Conservation (phyloP, 2,888 invertebrate genomes). For the Tiliacea citrago region DNA sequence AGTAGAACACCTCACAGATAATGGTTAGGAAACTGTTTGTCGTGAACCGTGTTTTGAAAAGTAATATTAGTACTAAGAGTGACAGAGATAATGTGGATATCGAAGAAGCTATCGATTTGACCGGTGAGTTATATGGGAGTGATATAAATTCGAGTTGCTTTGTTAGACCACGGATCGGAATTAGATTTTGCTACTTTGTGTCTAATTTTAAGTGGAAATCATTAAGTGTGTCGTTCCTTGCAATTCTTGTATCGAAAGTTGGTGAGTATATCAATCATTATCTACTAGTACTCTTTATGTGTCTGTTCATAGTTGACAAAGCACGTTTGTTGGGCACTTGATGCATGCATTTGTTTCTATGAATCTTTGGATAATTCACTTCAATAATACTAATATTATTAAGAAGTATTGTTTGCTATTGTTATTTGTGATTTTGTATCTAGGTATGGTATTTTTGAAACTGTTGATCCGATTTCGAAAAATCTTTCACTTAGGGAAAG, state of each 20-base stretch:
- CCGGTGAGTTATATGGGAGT: slow-evolving; percentile 30
- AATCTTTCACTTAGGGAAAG: too few relatives aligned
- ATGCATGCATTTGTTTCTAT: background rate
- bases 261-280: background rate
- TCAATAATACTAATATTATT: too few relatives aligned
- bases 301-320: background rate
- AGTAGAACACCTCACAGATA: background rate
- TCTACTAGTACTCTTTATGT: too few relatives aligned
- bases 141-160: background rate
- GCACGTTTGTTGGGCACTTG: too few relatives aligned
- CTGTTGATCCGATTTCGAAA: too few relatives aligned
- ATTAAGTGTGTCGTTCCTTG: background rate
- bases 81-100: slow-evolving; percentile 39
- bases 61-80: background rate
- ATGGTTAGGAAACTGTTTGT: slow-evolving; percentile 40
- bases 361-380: background rate
- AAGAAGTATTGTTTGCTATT: too few relatives aligned
- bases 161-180: background rate
- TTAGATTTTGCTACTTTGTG: too few relatives aligned
- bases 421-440: too few relatives aligned
- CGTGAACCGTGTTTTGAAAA: slow-evolving; percentile 10
- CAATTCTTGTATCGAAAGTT: too few relatives aligned
- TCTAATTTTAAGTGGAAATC: background rate
- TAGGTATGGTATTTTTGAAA: too few relatives aligned
- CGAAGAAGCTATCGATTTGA: slow-evolving; percentile 46